Percentiles rank a stretch among this genome's conserved stretches.
These are phyloP conservation scores for Sterna hirundo DNA, from an alignment of 2,113 vertebrate genomes.

Conservation along the genomic window DNA sequence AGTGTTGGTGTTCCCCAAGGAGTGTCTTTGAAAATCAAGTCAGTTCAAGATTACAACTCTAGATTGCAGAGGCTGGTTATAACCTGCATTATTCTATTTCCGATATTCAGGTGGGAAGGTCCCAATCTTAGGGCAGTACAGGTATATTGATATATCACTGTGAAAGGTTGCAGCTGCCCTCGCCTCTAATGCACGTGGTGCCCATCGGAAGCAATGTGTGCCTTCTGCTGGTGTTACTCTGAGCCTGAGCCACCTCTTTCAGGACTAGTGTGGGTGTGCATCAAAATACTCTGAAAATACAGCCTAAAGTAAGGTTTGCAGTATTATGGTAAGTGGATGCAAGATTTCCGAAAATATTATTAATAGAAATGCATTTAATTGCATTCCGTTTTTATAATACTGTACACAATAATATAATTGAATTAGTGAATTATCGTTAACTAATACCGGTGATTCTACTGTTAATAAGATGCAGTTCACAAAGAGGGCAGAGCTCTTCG, in stretches of 20 bases:
- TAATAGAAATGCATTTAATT: not conserved
- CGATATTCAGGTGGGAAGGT: not conserved
- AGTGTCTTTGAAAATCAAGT: constrained; percentile 97
- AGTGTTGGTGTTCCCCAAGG: constrained; percentile 95
- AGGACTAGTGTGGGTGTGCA: not conserved
- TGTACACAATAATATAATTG: not conserved
- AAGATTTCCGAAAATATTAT: not conserved
- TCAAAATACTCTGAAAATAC: not conserved
- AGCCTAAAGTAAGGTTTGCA: not conserved
- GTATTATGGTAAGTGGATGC: not conserved
- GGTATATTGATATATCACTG: not conserved
- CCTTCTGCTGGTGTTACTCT: not conserved
- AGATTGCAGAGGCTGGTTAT: not conserved
- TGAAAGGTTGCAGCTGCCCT: not conserved
- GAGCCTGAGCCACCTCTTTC: not conserved
- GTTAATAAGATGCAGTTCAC: not conserved
- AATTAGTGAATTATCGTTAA: not conserved
- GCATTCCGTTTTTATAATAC: not conserved
- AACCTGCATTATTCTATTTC: not conserved
- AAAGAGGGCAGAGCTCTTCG: not conserved
- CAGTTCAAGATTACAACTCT: constrained; percentile 52
- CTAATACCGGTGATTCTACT: too few species aligned
- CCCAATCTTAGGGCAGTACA: not conserved
- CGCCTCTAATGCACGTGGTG: not conserved
- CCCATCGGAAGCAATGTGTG: not conserved